Evolutionary conservation across 2,113 vertebrate genomes (phyloP), one percentile per base, ranked within the genome.

Genomic region (Mobula hypostoma): DNA sequence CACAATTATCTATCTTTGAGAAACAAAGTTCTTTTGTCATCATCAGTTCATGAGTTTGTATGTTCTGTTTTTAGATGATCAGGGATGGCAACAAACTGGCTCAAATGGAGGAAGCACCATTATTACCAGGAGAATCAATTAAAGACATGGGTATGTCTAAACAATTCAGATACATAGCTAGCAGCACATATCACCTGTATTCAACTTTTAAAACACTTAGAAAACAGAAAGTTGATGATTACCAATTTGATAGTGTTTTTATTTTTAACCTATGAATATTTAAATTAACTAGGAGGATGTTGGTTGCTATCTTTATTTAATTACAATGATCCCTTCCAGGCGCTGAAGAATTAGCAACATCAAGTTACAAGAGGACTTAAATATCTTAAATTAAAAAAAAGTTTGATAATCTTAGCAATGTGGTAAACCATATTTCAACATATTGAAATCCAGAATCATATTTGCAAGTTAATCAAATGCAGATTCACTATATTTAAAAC

Each of bases 101-200:
- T 94, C 96, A 97, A 97, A 97, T 98, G 97, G 98, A 98, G 95
- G 98, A 99, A 83, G 97, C 97, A 74, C 98, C 98, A 94, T 96
- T 99, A 95, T 96, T 99, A 88, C 98, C 98, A 40, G 98, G 98
- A 95, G 99, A 99, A 96, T 97, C 96, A 5, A 97, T 99, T 94
- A 98, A 99, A 96, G 98, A 99, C 92, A 95, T 95, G 61, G 96
- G 97, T 97, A 91, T 32, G 88, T 91, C 17, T 21, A 32, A 91
- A 11, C n/a, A 68, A 91, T 91, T 6, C 61, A 3, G 63, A 91
- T 68, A 9, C 15, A 88, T 63, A 24, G 27, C 14, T 8, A 9
- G 12, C 29, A 66, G 11, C 15, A 15, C 85, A 88, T 63, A 70
- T 36, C 56, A 56, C 12, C 2, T 56, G 15, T 24, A 19, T 56